A percentile compares a stretch with the other conserved stretches of the same genome.
phyloP scores from a whole-genome alignment of 2,797 vertebrate species.

The Lepus townsendii region DNA sequence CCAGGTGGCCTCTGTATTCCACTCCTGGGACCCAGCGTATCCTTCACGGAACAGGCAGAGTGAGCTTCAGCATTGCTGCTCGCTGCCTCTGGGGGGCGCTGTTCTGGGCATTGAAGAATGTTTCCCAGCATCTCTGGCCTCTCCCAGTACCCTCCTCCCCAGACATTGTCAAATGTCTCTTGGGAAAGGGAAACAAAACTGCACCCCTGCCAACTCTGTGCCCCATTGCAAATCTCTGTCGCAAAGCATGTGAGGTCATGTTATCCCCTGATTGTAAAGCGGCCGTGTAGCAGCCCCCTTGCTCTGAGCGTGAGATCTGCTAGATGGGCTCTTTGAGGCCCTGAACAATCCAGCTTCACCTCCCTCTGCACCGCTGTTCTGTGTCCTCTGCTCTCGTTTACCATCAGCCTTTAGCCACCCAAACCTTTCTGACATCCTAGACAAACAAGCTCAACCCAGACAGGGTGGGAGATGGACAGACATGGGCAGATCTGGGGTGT shows the following conservation, averaged over 20 bases:
- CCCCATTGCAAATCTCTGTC: not conserved
- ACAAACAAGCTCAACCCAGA: not conserved
- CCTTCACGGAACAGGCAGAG: not conserved
- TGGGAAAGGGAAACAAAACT: not conserved
- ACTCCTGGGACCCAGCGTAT: not conserved
- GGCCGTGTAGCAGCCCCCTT: not conserved
- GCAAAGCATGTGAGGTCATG: not conserved
- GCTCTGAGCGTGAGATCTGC: not conserved
- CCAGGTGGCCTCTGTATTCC: not conserved
- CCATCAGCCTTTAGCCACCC: not conserved
- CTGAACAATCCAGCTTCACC: too few relatives aligned
- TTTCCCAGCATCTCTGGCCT: not conserved
- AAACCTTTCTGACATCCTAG: not conserved
- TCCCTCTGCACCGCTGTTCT: not conserved
- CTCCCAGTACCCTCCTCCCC: not conserved
- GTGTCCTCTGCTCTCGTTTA: not conserved
- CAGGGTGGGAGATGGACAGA: not conserved
- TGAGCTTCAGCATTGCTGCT: not conserved
- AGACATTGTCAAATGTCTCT: not conserved
- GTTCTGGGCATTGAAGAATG: fast-evolving
- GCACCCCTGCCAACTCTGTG: fast-evolving
- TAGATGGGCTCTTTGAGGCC: not conserved
- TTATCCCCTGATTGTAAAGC: not conserved
- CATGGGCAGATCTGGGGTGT: not conserved
- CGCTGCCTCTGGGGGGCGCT: not conserved